Conservation (phyloP, 1,140 invertebrate species). For the Mycetomoellerius zeteki region DNA sequence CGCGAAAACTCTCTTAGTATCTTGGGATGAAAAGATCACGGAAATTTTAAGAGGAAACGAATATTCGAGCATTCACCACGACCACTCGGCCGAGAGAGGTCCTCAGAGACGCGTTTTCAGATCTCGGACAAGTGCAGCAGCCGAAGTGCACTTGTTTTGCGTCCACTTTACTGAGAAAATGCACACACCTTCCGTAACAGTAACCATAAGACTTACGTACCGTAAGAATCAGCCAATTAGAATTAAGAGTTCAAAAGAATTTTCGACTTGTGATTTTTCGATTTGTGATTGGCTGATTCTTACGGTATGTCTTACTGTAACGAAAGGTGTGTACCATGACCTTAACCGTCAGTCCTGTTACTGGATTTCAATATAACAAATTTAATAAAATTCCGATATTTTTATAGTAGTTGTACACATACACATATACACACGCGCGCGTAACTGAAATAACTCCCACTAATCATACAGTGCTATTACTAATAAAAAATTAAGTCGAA, state of each 20-base stretch:
- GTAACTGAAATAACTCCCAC: too few relatives aligned
- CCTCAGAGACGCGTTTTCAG: conserved; percentile 53
- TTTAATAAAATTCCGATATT: conserved; percentile 13
- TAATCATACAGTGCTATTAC: too few relatives aligned
- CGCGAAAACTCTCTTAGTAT: conserved; percentile 17
- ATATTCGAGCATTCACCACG: conserved; percentile 24
- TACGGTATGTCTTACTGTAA: too few relatives aligned
- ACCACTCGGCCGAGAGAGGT: conserved; percentile 36
- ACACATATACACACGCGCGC: too few relatives aligned
- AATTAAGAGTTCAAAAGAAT: too few relatives aligned
- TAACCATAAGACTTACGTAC: too few relatives aligned
- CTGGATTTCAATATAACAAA: background rate
- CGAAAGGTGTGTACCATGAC: too few relatives aligned
- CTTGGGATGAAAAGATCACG: conserved; percentile 13
- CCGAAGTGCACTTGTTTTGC: conserved; percentile 49
- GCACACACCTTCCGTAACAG: too few relatives aligned
- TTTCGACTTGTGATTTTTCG: too few relatives aligned
- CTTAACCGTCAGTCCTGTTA: background rate
- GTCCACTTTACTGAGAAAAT: conserved; percentile 24
- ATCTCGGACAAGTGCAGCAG: conserved; percentile 31
- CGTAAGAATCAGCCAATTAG: too few relatives aligned
- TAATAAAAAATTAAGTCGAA: too few relatives aligned
- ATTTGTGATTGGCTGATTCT: too few relatives aligned
- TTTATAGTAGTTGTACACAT: background rate
- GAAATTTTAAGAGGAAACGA: conserved; percentile 51